Evolutionary conservation across 2,888 invertebrate species (phyloP), one percentile per base, ranked within the genome.

Genomic region (Agrotis segetum): DNA sequence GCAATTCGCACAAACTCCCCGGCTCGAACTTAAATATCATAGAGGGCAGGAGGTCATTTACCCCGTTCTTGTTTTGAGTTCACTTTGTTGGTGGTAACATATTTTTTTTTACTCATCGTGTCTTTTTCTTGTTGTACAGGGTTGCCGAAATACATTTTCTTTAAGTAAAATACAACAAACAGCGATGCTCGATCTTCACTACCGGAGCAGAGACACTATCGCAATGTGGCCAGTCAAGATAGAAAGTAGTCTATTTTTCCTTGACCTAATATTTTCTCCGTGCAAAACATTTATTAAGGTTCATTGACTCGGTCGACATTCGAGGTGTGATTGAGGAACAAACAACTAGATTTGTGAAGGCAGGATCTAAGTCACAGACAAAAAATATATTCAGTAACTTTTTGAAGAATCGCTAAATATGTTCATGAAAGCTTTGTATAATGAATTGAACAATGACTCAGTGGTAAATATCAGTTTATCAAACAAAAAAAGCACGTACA

Each of bases 21-120:
- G 49, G 58, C 78, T 53, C 21, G 29, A 67, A 55, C 74, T 78
- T 73, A 74, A 80, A 78, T 79, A 77, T 78, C 68, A 84, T 68
- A 81, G 82, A 84, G 85, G 86, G 63, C 83, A 86, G 52, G 56
- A 81, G 85, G 82, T 62, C 79, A 69, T 83, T 86, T 75, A 86
- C 83, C 85, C 77, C 67, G 76, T 82, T 81, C 72, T 74, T 74
- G 3, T 68, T 81, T 77, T 77, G 56, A 77, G 77, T 77, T 66
- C 24, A 62, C 47, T 63, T 71, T 71, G 65, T 67, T 47, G 62
- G 55, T 67, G 58, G 61, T 65, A 64, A 56, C 56, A 60, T 71
- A 55, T 65, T 40, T 67, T 61, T n/a, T 56, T 74, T 44, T 46
- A 44, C 5, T 2, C 2, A 21, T 21, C n/a, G 34, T 46, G 2